Conservation (phyloP, 2,797 vertebrate genomes). For the Pristis pectinata region DNA sequence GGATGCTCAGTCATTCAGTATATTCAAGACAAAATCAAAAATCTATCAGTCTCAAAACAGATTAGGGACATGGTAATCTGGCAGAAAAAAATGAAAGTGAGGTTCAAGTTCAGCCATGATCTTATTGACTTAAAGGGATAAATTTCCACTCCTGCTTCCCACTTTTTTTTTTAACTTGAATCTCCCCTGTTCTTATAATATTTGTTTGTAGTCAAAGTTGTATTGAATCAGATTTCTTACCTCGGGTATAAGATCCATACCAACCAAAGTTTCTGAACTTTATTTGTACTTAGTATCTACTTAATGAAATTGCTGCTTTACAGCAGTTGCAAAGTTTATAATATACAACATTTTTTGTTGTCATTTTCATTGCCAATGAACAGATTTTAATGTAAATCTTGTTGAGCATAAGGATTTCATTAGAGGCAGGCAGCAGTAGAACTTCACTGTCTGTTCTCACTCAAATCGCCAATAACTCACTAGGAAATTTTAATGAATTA, state of each 20-base stretch:
- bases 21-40: too few species aligned
- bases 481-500: slow-evolving; percentile 12
- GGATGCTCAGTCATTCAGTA: too few species aligned
- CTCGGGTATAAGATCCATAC: not conserved
- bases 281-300: not conserved
- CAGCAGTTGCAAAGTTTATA: not conserved
- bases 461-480: slow-evolving; percentile 19
- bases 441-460: not conserved
- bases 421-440: slow-evolving; percentile 18
- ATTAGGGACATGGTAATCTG: too few species aligned
- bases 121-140: too few species aligned
- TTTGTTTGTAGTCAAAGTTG: slow-evolving; percentile 5
- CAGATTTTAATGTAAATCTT: slow-evolving; percentile 24
- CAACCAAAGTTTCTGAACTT: not conserved
- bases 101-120: too few species aligned
- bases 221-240: not conserved
- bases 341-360: not conserved
- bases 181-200: not conserved
- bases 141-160: too few species aligned
- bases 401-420: slow-evolving; percentile 26
- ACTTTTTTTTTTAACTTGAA: too few species aligned
- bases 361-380: not conserved
- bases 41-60: too few species aligned
- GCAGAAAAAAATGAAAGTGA: too few species aligned
- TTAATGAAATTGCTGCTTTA: not conserved